A percentile compares a stretch with the other conserved stretches of the same genome.
Conservation (phyloP, 2,113 vertebrate genomes). For the Charadrius vociferus region DNA sequence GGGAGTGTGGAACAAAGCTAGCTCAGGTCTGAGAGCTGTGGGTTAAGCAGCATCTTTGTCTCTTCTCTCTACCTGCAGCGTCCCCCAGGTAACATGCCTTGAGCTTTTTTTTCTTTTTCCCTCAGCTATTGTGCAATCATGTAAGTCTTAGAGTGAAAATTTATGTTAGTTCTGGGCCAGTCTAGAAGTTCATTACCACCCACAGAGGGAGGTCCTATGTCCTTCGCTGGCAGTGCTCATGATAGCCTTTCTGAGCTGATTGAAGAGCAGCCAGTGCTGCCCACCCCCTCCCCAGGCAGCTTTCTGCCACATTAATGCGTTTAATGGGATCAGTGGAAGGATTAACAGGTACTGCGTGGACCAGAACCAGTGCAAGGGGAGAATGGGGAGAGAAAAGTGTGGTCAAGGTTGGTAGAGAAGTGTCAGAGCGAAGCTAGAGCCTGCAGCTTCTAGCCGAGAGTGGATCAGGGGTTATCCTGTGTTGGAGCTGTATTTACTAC, state of each 20-base stretch:
- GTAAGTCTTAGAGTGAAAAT: background rate
- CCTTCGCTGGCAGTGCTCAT: background rate
- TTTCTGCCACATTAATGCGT: background rate
- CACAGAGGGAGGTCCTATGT: background rate
- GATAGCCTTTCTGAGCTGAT: background rate
- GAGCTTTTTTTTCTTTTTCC: background rate
- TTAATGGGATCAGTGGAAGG: background rate
- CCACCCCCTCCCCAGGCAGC: background rate
- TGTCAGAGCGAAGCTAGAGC: background rate
- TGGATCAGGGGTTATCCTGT: background rate
- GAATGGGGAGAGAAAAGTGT: background rate
- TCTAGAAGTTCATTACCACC: background rate
- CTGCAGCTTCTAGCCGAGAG: background rate
- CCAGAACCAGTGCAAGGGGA: background rate
- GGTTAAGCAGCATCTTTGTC: background rate
- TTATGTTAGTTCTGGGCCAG: background rate
- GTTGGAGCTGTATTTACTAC: background rate
- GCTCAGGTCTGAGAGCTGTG: background rate
- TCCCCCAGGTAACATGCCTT: background rate
- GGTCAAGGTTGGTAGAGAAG: background rate
- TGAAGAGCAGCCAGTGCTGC: background rate
- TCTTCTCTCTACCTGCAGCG: background rate
- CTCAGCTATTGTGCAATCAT: background rate
- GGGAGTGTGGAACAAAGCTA: background rate
- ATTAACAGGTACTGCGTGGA: background rate